A percentile compares a stretch with the other conserved stretches of the same genome.
phyloP scores from a whole-genome alignment of 2,113 vertebrate genomes.

The Rousettus leschenaultii region DNA sequence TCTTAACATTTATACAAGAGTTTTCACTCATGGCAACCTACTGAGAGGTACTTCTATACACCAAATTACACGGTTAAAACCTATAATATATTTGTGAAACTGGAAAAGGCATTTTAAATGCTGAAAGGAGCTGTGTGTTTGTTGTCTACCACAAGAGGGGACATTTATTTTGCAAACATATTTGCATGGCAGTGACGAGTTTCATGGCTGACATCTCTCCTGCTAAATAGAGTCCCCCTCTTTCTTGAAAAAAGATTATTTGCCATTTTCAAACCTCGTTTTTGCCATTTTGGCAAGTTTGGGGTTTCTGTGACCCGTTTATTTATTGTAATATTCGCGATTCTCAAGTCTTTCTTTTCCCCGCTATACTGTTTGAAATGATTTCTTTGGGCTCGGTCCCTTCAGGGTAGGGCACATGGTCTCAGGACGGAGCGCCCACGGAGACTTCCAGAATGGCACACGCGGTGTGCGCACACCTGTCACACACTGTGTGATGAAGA shows the following conservation, averaged over 20 bases:
- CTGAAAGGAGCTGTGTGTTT: slow-evolving; percentile 23
- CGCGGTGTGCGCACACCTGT: fast-evolving
- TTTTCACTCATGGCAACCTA: slow-evolving; percentile 20
- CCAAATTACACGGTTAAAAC: slow-evolving; percentile 61
- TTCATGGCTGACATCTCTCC: neutral
- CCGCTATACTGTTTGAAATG: neutral
- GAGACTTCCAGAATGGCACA: neutral
- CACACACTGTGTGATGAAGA: fast-evolving
- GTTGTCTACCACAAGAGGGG: neutral
- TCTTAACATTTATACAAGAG: slow-evolving; percentile 42
- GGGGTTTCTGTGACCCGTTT: neutral
- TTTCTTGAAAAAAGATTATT: neutral
- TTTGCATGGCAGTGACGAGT: neutral
- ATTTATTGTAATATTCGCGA: neutral
- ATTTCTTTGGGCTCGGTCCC: neutral
- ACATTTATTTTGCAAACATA: neutral
- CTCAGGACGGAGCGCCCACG: fast-evolving
- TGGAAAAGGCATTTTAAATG: slow-evolving; percentile 60
- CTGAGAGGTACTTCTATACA: slow-evolving; percentile 59
- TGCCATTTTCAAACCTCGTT: neutral
- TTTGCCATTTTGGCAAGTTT: neutral
- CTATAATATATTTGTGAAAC: neutral
- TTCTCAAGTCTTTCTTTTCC: neutral
- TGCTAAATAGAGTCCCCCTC: neutral
- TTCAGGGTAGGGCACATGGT: neutral